Base-by-base conservation (phyloP, 2,797 vertebrate genomes). In the Macropus fuliginosus region DNA sequence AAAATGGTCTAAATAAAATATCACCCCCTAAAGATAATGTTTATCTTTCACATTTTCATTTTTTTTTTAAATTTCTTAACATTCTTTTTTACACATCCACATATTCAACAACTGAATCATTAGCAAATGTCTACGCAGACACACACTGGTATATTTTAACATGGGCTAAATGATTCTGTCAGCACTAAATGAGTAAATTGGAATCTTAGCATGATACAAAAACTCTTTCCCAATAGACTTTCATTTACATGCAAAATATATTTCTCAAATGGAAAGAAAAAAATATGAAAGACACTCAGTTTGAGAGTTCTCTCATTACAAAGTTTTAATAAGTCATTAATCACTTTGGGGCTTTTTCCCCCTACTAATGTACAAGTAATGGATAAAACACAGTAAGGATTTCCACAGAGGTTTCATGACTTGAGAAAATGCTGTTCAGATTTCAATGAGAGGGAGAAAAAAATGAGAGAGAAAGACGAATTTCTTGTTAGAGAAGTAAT, bases 401-500 rank as follows among this genome's bases (percentile, higher is more conserved):
- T 74, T 91, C 95, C 94, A 97, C 40, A 96, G 97, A 98, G 95
- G 52, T 93, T 97, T 91, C 90, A 91, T 97, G 87, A 97, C 96
- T 98, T 97, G 91, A 97, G 97, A 96, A 98, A 98, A n/a, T 91
- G 59, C 34, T 96, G 74, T 91, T 98, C 59, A 91, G 46, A 98
- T 97, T 98, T 98, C 94, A 98, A 92, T 97, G 56, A 95, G 50
- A 55, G 91, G 56, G 46, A 52, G 52, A 56, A 52, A 96, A 97
- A 97, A 92, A 95, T 50, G 92, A 74, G 46, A 55, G 3, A 95
- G 27, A 55, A 1, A 91, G 95, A 98, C 28, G 0, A 96, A 96
- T 98, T 97, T 98, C 93, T 97, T 98, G 94, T 96, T 98, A 92
- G 91, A 97, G 95, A 98, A 98, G 95, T 98, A 98, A 98, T 94